Conservation (phyloP, 2,113 vertebrate species). For the Terrapene triunguis region DNA sequence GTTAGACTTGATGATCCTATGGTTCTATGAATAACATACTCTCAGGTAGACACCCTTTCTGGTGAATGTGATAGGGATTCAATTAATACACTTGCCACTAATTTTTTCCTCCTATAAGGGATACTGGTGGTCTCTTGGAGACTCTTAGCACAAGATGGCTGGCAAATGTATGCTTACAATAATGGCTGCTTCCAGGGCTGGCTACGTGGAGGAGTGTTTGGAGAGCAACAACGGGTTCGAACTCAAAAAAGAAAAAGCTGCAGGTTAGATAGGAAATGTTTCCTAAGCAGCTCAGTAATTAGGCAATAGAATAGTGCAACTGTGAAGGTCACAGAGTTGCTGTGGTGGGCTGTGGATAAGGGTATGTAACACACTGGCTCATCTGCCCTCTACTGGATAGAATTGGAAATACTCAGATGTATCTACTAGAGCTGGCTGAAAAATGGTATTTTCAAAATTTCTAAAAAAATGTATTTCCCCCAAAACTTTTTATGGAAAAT, state of each 20-base stretch:
- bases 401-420: not conserved
- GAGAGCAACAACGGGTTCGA: not conserved
- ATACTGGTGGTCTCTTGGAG: not conserved
- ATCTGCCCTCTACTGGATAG: not conserved
- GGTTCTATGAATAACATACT: fast-evolving
- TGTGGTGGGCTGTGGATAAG: not conserved
- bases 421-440: not conserved
- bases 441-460: not conserved
- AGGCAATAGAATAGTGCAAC: not conserved
- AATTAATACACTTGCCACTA: not conserved
- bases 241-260: not conserved
- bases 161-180: not conserved
- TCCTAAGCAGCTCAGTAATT: not conserved
- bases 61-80: not conserved
- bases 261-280: not conserved
- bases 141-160: not conserved
- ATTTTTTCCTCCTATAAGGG: fast-evolving
- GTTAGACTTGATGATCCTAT: not conserved
- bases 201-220: not conserved
- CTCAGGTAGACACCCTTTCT: not conserved
- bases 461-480: not conserved
- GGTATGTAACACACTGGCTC: not conserved
- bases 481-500: not conserved
- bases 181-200: not conserved
- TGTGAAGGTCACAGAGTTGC: not conserved